Evolutionary conservation across 2,888 invertebrate genomes (phyloP).

Genomic region (Agrilus biguttatus): DNA sequence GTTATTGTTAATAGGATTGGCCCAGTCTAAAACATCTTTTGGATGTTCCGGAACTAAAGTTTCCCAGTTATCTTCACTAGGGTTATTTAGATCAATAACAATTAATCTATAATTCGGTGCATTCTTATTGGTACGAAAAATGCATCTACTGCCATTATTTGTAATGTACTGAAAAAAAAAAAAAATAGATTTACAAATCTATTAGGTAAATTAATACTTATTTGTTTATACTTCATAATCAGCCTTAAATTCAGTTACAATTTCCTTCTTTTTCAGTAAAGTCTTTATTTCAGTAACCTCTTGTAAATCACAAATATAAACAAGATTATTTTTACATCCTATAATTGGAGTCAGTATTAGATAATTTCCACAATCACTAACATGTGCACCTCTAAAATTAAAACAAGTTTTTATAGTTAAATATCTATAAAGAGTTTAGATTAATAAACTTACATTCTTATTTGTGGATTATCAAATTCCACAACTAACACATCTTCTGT

Average conservation of each 20-base stretch:
- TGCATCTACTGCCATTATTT: slow-evolving; percentile 66
- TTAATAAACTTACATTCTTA: slow-evolving; percentile 60
- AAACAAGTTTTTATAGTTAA: slow-evolving; percentile 3
- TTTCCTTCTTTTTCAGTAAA: slow-evolving; percentile 55
- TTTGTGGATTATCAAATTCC: slow-evolving; percentile 85
- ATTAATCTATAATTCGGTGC: slow-evolving; percentile 86
- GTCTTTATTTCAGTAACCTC: slow-evolving; percentile 46
- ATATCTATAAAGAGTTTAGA: background rate
- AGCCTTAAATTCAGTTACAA: slow-evolving; percentile 81
- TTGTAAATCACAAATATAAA: slow-evolving; percentile 71
- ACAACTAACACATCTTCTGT: slow-evolving; percentile 73
- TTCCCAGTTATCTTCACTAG: slow-evolving; percentile 63
- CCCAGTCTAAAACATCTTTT: slow-evolving; percentile 84
- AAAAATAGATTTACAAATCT: slow-evolving; percentile 7
- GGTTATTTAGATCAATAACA: slow-evolving; percentile 62
- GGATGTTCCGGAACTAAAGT: slow-evolving; percentile 72
- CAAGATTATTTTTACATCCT: slow-evolving; percentile 83
- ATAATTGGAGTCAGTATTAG: slow-evolving; percentile 69
- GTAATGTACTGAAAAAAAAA: slow-evolving; percentile 65
- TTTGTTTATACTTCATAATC: slow-evolving; percentile 66
- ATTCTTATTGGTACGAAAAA: slow-evolving; percentile 85
- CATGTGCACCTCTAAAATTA: slow-evolving; percentile 57
- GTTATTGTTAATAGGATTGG: slow-evolving; percentile 66
- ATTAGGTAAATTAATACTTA: slow-evolving; percentile 2
- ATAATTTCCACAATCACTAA: slow-evolving; percentile 86